A percentile compares a stretch with the other conserved stretches of the same genome.
These are phyloP conservation scores for Drosophila seguyi DNA, from an alignment of 1,140 invertebrate genomes.

Conservation along the genomic window DNA sequence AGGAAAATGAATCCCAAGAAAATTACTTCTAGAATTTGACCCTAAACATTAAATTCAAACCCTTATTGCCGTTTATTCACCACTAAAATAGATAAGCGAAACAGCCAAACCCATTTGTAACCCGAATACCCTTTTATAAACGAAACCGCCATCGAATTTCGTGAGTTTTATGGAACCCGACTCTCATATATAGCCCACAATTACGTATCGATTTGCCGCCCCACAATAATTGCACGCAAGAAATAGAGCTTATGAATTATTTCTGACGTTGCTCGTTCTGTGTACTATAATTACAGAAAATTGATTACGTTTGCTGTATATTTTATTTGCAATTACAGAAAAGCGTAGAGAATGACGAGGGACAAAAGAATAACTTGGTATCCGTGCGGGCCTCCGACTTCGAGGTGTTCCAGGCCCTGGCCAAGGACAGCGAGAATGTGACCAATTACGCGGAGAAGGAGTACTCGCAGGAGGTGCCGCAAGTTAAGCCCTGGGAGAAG, in stretches of 20 bases:
- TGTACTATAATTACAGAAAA: constrained; percentile 36
- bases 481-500: constrained; percentile 95
- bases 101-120: background rate
- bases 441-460: constrained; percentile 90
- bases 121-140: constrained; percentile 1
- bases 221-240: background rate
- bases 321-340: constrained; percentile 87
- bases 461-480: constrained; percentile 96
- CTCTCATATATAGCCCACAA: background rate
- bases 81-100: background rate
- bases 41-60: background rate
- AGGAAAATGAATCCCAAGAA: too few relatives aligned
- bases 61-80: too few relatives aligned
- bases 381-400: constrained; percentile 97
- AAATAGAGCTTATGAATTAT: constrained; percentile 16
- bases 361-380: constrained; percentile 96
- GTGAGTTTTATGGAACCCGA: constrained; percentile 5
- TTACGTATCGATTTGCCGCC: constrained; percentile 16
- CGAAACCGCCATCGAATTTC: background rate
- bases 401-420: constrained; percentile 98
- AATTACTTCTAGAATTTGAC: too few relatives aligned
- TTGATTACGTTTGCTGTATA: constrained; percentile 10
- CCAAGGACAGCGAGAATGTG: constrained; percentile 94
- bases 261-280: background rate
- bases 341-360: constrained; percentile 94